These are phyloP conservation scores for Apis mellifera DNA, from an alignment of 1,140 invertebrate genomes.

Conservation along the genomic window Amel_HAv3.1 CM009936.2:15381001-15381500, in stretches of 20 bases:
- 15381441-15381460: slow-evolving; percentile 80
- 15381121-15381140: slow-evolving; percentile 62
- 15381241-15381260: slow-evolving; percentile 22
- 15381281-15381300: not conserved
- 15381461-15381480: slow-evolving; percentile 83
- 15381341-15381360: not conserved
- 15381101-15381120: slow-evolving; percentile 57
- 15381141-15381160: slow-evolving; percentile 74
- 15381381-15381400: not conserved
- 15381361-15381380: too few relatives aligned
- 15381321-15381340: not conserved
- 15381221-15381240: not conserved
- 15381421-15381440: not conserved
- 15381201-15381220: slow-evolving; percentile 2
- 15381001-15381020: not conserved
- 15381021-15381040: not conserved
- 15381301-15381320: not conserved
- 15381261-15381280: not conserved
- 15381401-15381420: slow-evolving; percentile 23
- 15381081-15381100: slow-evolving; percentile 65
- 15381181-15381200: slow-evolving; percentile 51
- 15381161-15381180: slow-evolving; percentile 78
- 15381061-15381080: slow-evolving; percentile 8
- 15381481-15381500: slow-evolving; percentile 87
- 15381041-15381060: not conserved